Conservation (phyloP, 2,113 vertebrate species). For the Xiphias gladius region DNA sequence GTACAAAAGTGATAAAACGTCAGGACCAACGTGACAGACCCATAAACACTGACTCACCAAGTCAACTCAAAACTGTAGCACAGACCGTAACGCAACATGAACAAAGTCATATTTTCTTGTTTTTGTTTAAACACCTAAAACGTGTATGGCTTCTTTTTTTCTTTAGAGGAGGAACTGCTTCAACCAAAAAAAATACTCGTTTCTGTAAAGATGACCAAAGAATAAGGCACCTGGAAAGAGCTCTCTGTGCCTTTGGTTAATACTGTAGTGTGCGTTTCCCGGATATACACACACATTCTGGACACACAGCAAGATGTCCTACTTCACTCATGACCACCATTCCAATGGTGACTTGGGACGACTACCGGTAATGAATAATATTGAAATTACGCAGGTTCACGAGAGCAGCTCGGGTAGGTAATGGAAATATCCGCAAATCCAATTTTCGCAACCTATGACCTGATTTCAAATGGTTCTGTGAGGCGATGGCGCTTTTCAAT, state of each 20-base stretch:
- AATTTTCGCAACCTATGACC: background rate
- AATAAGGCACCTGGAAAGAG: conserved; percentile 70
- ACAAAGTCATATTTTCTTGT: background rate
- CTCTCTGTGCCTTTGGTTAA: conserved; percentile 74
- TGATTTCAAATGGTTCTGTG: background rate
- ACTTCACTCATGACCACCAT: background rate
- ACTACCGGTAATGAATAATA: background rate
- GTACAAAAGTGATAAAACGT: conserved; percentile 28
- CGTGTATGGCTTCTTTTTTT: conserved; percentile 63
- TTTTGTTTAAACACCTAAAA: conserved; percentile 6
- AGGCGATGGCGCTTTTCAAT: background rate
- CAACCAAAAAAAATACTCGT: background rate
- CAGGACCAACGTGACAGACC: background rate
- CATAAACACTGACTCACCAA: background rate
- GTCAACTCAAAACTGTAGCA: conserved; percentile 16
- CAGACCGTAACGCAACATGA: conserved; percentile 8
- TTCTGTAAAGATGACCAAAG: conserved; percentile 31
- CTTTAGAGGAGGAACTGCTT: conserved; percentile 1
- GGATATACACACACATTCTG: conserved; percentile 5
- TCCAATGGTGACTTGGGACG: background rate
- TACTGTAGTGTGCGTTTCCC: conserved; percentile 29
- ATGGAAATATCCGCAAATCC: background rate
- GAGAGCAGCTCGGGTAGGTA: background rate
- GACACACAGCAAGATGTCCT: background rate
- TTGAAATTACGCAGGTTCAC: conserved; percentile 11